Conservation (phyloP, 2,888 invertebrate genomes). For the Drosophila melanosoma region DNA sequence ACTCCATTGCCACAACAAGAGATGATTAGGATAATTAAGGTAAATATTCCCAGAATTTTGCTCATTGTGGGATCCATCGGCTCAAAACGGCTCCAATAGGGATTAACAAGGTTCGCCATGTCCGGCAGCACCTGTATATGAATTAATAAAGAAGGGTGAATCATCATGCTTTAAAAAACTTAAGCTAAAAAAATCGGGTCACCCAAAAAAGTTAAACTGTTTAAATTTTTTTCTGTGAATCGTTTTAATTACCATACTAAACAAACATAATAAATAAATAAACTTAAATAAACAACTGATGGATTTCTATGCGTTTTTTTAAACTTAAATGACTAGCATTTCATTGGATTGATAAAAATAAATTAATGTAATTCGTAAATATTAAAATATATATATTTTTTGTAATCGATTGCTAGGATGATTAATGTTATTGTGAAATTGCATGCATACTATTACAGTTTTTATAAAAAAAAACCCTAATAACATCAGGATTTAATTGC, state of each 20-base stretch:
- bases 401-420: neutral
- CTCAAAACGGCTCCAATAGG: constrained; percentile 94
- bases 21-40: constrained; percentile 88
- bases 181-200: neutral
- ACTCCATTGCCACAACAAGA: constrained; percentile 84
- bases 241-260: neutral
- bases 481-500: neutral
- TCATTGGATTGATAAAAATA: neutral
- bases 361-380: neutral
- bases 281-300: neutral
- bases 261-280: neutral
- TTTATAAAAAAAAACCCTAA: neutral
- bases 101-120: constrained; percentile 88
- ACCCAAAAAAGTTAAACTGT: neutral
- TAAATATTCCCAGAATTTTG: constrained; percentile 92
- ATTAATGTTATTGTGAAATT: constrained; percentile 1
- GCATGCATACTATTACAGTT: neutral
- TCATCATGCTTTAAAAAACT: neutral
- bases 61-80: constrained; percentile 96
- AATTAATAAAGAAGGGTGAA: neutral
- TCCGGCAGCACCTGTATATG: constrained; percentile 86
- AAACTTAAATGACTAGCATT: neutral
- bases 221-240: neutral
- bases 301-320: neutral
- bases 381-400: neutral